Evolutionary conservation across 2,888 invertebrate species (phyloP).

Genomic region (Actias luna): DNA sequence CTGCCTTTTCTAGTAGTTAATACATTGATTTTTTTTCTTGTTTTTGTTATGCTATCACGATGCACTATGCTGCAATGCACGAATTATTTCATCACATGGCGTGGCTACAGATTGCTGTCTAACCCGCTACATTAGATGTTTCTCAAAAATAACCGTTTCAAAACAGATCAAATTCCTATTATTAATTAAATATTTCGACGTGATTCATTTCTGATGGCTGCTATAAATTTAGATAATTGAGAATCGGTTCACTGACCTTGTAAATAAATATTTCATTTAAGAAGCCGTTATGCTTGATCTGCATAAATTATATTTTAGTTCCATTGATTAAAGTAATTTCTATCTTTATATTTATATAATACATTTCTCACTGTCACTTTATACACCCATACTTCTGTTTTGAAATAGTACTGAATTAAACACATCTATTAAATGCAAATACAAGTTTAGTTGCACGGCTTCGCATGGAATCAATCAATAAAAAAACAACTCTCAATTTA

Average conservation of each 20-base stretch:
- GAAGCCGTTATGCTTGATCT: conserved; percentile 7
- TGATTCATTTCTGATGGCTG: neutral
- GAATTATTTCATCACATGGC: too few relatives aligned
- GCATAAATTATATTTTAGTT: neutral
- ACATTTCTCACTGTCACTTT: neutral
- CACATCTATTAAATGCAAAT: neutral
- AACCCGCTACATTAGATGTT: too few relatives aligned
- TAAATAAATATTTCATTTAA: neutral
- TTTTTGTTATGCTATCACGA: too few relatives aligned
- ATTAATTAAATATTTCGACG: neutral
- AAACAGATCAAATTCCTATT: neutral
- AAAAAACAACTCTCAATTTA: too few relatives aligned
- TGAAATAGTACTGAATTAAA: neutral
- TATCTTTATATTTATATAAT: neutral
- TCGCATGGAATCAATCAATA: too few relatives aligned
- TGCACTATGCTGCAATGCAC: too few relatives aligned
- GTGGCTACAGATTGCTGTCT: too few relatives aligned
- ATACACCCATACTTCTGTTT: neutral
- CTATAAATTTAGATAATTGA: neutral
- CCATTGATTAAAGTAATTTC: neutral
- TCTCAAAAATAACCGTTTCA: neutral
- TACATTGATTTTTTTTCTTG: too few relatives aligned
- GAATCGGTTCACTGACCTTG: conserved; percentile 17
- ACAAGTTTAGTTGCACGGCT: neutral
- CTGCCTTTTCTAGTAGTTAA: too few relatives aligned